Evolutionary conservation across 2,797 vertebrate species (phyloP).

Genomic region (Sciurus carolinensis): DNA sequence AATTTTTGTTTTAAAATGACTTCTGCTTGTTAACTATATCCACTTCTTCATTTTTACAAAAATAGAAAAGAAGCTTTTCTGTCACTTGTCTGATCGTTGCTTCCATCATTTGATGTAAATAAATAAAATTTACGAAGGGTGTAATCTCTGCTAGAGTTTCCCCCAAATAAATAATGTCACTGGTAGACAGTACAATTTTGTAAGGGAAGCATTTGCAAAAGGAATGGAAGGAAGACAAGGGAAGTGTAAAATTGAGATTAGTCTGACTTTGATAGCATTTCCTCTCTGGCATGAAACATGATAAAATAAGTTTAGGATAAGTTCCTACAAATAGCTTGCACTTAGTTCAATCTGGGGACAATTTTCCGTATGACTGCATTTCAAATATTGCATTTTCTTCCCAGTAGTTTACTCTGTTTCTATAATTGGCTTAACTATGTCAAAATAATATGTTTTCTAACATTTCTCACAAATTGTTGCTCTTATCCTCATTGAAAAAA

Average conservation of each 20-base stretch:
- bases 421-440: neutral
- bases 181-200: neutral
- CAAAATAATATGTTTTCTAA: conserved; percentile 48
- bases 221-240: neutral
- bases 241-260: conserved; percentile 2
- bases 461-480: neutral
- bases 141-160: neutral
- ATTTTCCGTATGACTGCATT: conserved; percentile 29
- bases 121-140: neutral
- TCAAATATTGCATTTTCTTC: conserved; percentile 53
- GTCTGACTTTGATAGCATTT: neutral
- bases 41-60: neutral
- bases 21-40: neutral
- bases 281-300: conserved; percentile 47
- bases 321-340: neutral
- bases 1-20: neutral
- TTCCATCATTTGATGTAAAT: neutral
- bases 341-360: conserved; percentile 32
- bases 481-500: neutral
- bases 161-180: neutral
- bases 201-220: neutral
- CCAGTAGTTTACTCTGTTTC: neutral
- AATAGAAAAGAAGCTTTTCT: neutral
- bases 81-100: neutral
- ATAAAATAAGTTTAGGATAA: conserved; percentile 28